These are phyloP conservation scores for Melanchra persicariae DNA, from an alignment of 2,888 invertebrate species.

Conservation along the genomic window DNA sequence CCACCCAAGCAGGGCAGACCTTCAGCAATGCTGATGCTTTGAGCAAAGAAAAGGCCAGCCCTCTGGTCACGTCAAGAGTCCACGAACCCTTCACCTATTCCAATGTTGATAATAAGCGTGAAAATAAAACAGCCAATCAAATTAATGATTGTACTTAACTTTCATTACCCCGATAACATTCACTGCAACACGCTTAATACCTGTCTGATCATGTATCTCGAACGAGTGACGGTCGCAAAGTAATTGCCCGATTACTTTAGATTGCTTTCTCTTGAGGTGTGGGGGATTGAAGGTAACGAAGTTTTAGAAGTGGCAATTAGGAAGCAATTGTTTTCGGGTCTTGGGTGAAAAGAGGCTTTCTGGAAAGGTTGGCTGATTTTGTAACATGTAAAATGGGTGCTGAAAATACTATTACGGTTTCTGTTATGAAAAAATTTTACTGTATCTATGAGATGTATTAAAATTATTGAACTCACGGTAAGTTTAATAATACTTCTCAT, in stretches of 20 bases:
- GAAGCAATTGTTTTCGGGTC: constrained; percentile 23
- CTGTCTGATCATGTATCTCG: constrained; percentile 23
- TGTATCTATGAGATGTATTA: too few species aligned
- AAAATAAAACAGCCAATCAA: too few species aligned
- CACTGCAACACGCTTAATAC: background rate
- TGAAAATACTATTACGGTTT: background rate
- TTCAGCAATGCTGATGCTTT: too few species aligned
- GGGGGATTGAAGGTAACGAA: constrained; percentile 33
- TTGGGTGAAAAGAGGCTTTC: constrained; percentile 7
- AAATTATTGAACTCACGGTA: too few species aligned
- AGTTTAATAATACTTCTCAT: too few species aligned
- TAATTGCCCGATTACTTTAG: constrained; percentile 57
- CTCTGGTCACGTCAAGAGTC: too few species aligned
- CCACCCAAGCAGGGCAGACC: too few species aligned
- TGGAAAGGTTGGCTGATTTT: constrained; percentile 7
- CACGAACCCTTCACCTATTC: too few species aligned
- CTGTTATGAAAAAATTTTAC: too few species aligned
- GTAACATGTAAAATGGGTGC: background rate
- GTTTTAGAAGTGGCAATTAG: constrained; percentile 47
- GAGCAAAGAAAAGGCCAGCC: too few species aligned
- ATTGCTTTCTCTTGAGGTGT: constrained; percentile 49
- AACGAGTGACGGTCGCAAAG: constrained; percentile 26
- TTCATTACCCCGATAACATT: background rate
- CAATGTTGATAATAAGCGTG: too few species aligned
- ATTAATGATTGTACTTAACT: background rate